Evolutionary conservation across 1,140 invertebrate genomes (phyloP), one percentile per base, ranked within the genome.

Genomic region (Neocloeon triangulifer): DNA sequence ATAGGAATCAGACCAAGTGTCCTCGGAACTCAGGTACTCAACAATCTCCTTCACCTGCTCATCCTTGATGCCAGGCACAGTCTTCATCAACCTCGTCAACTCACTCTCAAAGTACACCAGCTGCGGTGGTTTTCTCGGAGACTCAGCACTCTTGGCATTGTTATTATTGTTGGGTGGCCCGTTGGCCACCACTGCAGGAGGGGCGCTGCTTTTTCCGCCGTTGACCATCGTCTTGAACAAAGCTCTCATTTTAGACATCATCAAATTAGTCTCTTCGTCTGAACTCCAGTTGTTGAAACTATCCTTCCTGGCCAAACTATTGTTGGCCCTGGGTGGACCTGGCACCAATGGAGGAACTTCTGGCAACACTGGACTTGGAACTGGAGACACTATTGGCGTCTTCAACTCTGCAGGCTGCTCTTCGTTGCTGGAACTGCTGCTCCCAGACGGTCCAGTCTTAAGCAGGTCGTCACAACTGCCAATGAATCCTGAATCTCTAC

Each of bases 281-380:
- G 80, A 85, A 25, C 78, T 84, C 81, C 81, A 86, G 43, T 85
- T 84, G 45, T 85, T 84, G 50, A 86, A 86, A 45, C 78, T 84
- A 48, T 86, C 81, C 50, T 84, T 84, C 18, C 81, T 60, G 4
- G 66, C 68, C 1, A 82, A 46, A 7, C 61, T 14, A 45, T 34
- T 12, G 42, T 43, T 12, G 42, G 48, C 64, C 13, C 55, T 51
- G 21, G 59, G 57, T 32, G 55, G 56, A 32, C 48, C 49, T 12
- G 18, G 21, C 13, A 20, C 17, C 20, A 20, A 17, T 32, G 30
- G 20, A 9, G 12, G 15, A 3, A 8, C 14, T 5, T 10, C 14
- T 14, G 27, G 27, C n/a, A 13, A 8, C n/a, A n/a, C n/a, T n/a
- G n/a, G n/a, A 12, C 13, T 19, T 15, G 30, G 30, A 13, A 20